Conservation (phyloP, 1,140 invertebrate genomes). For the Cepaea nemoralis region DNA sequence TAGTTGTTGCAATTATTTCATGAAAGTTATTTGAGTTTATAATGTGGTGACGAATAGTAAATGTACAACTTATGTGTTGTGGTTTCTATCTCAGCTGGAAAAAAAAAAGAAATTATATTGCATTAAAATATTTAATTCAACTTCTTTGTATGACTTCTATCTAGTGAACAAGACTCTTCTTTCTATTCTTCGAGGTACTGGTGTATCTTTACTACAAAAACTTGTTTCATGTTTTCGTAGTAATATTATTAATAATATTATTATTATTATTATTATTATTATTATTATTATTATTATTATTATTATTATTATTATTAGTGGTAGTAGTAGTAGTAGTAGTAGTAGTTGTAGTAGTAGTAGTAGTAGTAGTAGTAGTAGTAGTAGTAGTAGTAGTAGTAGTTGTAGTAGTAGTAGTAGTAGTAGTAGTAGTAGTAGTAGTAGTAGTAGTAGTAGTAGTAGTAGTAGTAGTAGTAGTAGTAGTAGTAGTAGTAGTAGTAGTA, state of each 20-base stretch:
- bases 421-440: background rate
- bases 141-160: no score
- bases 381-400: background rate
- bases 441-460: background rate
- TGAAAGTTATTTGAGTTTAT: background rate
- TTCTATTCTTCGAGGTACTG: no score
- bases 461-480: constrained; percentile 15
- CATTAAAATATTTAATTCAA: no score
- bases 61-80: no score
- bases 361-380: constrained; percentile 15
- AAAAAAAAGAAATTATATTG: background rate
- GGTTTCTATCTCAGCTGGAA: background rate
- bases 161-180: no score
- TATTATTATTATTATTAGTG: constrained; percentile 9
- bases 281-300: background rate
- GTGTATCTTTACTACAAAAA: no score
- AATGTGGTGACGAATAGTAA: background rate
- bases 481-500: constrained; percentile 35
- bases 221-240: no score
- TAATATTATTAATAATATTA: background rate
- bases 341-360: constrained; percentile 26
- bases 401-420: background rate
- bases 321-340: constrained; percentile 29
- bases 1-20: background rate
- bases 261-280: background rate